phyloP scores from a whole-genome alignment of 2,888 invertebrate species.

The Allacma fusca region DNA sequence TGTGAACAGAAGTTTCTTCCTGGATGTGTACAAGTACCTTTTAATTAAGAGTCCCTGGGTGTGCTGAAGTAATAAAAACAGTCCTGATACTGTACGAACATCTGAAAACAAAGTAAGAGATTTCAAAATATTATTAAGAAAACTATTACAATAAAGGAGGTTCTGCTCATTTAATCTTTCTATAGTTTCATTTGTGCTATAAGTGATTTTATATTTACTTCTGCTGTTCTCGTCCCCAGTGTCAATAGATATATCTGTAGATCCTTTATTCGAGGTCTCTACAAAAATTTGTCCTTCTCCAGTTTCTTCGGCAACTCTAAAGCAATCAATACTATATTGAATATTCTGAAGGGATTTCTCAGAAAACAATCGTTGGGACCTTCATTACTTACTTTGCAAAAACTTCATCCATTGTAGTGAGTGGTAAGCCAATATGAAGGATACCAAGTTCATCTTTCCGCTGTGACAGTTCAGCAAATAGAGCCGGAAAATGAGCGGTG shows the following conservation, averaged over 20 bases:
- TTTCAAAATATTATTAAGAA: too few species aligned
- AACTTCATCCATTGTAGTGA: slow-evolving; percentile 89
- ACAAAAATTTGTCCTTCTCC: neutral
- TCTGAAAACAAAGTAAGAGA: neutral
- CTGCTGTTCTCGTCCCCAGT: neutral
- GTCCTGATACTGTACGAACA: slow-evolving; percentile 16
- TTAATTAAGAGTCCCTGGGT: slow-evolving; percentile 64
- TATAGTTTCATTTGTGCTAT: neutral
- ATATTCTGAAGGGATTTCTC: too few species aligned
- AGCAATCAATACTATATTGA: neutral
- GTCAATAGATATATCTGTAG: neutral
- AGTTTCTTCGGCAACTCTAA: slow-evolving; percentile 34
- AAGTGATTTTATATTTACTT: neutral
- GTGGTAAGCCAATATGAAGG: slow-evolving; percentile 80
- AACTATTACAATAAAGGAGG: too few species aligned
- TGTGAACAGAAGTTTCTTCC: slow-evolving; percentile 19
- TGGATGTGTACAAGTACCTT: slow-evolving; percentile 63
- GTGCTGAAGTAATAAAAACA: slow-evolving; percentile 62
- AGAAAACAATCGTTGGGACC: neutral
- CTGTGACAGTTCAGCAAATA: slow-evolving; percentile 75
- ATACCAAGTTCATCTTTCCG: slow-evolving; percentile 71
- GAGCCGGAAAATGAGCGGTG: slow-evolving; percentile 71
- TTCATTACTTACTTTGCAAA: slow-evolving; percentile 74
- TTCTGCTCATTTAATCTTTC: too few species aligned
- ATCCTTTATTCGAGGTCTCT: neutral